A percentile compares a stretch with the other conserved stretches of the same genome.
Conservation (phyloP, 2,888 invertebrate species). For the Acanthoscelides obtectus region DNA sequence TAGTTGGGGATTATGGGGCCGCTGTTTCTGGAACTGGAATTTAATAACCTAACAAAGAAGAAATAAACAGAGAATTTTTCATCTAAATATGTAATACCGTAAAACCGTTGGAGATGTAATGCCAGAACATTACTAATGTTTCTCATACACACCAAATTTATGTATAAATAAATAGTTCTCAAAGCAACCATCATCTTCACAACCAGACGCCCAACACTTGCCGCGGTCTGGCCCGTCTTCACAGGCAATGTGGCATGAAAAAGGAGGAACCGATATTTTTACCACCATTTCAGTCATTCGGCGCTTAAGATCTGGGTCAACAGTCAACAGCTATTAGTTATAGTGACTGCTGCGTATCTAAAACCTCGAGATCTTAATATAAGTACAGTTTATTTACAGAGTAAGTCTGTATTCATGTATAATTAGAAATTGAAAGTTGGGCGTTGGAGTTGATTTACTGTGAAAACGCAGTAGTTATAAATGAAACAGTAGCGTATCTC, state of each 20-base stretch:
- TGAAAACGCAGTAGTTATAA: neutral
- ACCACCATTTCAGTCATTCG: neutral
- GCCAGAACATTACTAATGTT: too few relatives aligned
- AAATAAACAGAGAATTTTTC: too few relatives aligned
- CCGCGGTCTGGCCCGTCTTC: neutral
- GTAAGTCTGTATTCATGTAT: neutral
- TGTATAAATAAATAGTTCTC: too few relatives aligned
- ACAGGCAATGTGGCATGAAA: neutral
- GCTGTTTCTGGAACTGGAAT: too few relatives aligned
- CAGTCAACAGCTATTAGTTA: neutral
- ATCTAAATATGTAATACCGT: too few relatives aligned
- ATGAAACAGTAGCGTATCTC: neutral
- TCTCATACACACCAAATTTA: too few relatives aligned
- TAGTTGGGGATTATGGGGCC: too few relatives aligned
- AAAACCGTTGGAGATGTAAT: too few relatives aligned
- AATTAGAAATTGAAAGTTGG: neutral
- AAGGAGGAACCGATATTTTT: neutral
- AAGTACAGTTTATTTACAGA: neutral
- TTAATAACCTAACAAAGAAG: too few relatives aligned
- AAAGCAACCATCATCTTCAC: too few relatives aligned
- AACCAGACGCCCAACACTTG: neutral
- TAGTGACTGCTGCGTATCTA: neutral
- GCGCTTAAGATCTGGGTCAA: neutral
- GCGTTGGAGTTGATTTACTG: neutral
- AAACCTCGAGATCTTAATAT: neutral